phyloP scores from a whole-genome alignment of 2,888 invertebrate species.

The Athalia cordata region DNA sequence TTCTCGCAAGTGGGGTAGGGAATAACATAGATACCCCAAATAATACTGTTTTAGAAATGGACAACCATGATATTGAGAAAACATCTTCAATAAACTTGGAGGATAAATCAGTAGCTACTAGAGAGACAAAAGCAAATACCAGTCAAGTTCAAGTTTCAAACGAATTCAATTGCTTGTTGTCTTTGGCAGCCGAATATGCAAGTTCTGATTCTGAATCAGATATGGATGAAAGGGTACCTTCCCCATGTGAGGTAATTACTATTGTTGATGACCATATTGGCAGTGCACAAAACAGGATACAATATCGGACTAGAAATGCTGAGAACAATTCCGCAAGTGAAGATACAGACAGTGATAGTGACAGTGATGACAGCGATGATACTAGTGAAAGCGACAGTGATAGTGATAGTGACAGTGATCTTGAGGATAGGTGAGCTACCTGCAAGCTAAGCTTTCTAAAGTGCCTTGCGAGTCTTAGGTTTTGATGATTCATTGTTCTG shows the following conservation, averaged over 20 bases:
- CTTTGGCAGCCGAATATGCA: slow-evolving; percentile 62
- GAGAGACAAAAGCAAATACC: neutral
- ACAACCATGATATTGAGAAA: neutral
- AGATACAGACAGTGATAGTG: slow-evolving; percentile 57
- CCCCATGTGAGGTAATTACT: slow-evolving; percentile 7
- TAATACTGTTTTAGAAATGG: too few relatives aligned
- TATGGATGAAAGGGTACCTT: slow-evolving; percentile 3
- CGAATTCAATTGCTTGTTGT: slow-evolving; percentile 22
- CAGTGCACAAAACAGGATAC: slow-evolving; percentile 33
- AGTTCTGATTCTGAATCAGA: slow-evolving; percentile 53
- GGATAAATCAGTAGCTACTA: neutral
- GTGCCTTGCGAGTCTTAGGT: slow-evolving; percentile 10
- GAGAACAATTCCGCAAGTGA: slow-evolving; percentile 55
- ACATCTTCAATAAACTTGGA: neutral
- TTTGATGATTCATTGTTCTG: neutral
- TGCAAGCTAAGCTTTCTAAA: neutral
- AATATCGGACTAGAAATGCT: slow-evolving; percentile 27
- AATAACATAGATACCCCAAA: too few relatives aligned
- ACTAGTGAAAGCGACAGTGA: slow-evolving; percentile 47
- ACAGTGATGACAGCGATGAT: slow-evolving; percentile 53
- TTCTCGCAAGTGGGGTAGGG: too few relatives aligned
- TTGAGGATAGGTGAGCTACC: slow-evolving; percentile 21
- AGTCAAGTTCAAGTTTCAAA: neutral
- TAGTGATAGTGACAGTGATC: slow-evolving; percentile 48
- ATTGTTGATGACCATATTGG: slow-evolving; percentile 48